Evolutionary conservation across 2,797 vertebrate genomes (phyloP), one percentile per base, ranked within the genome.

Genomic region (Leptoclinus maculatus): DNA sequence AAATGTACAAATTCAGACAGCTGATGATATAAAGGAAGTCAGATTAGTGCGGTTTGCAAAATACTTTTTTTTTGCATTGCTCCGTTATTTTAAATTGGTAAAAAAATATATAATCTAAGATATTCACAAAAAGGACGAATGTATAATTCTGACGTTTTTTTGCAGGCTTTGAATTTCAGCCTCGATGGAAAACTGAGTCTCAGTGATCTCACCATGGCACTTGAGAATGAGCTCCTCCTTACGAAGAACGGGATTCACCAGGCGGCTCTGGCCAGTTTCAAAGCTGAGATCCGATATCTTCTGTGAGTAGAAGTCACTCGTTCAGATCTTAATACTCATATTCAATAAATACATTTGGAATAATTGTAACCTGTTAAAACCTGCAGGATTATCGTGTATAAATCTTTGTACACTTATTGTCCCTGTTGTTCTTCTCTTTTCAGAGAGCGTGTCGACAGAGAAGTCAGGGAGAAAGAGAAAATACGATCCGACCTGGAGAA

Each of bases 261-360:
- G 80, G 98, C 97, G 0, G 97, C 96, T 0, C 90, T 99, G 83
- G 96, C 96, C 0, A 99, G 97, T 92, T 99, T 99, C 90, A 99
- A 96, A 90, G 94, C 93, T 0, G 98, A 99, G 94, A 99, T 99
- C 90, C 94, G 96, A 68, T 93, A 97, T 84, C 93, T 98, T 62
- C 76, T 98, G 98, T 99, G 90, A 98, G 97, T 96, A 58, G 2
- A 60, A 53, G 13, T 68, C 60, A 23, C 6, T 76, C 38, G 21
- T 51, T 69, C 3, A 51, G 3, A 32, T 49, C 25, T 23, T 36
- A 32, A 53, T 57, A 4, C 23, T 2, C 29, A 45, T 41, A 41
- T 59, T 39, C 16, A 23, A 23, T 54, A 7, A 36, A 60, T 23
- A 14, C 27, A n/a, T 71, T 39, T 32, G 7, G 8, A 67, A 59